Base-by-base conservation (phyloP, 2,888 invertebrate species). In the Philopedon plagiatum region DNA sequence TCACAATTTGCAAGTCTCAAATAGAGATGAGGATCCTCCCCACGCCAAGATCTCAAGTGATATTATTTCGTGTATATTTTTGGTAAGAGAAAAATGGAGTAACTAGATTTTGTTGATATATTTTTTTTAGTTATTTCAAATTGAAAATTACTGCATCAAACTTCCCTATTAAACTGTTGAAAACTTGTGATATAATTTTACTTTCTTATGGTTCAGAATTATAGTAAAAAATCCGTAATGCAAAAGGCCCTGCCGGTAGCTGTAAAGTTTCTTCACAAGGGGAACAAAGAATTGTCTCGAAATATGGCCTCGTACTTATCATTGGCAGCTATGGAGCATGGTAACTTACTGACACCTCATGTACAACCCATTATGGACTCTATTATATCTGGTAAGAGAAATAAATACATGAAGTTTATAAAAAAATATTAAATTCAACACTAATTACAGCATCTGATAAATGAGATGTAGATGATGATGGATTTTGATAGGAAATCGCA, bases 21-120 rank as follows among this genome's bases (percentile, higher is more conserved):
- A 89, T 19, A 87, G 91, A 78, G 94, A 95, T 85, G 94, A 94
- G 82, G 97, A 97, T 86, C 95, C 97, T 37, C 97, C 97, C 0
- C 97, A 98, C 89, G 96, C 97, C 54, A 98, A 98, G 87, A 97
- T 98, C 81, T 96, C 97, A 18, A 95, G 96, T 51, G 98, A 98
- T 87, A 92, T 98, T 75, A 94, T 98, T 82, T 96, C 96, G 77
- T 96, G 96, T 86, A 93, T 98, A 85, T 97, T 98, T 87, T 87
- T 96, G 89, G 97, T 96, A 85, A 87, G 90, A 83, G 18, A 11
- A 2, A 0, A 23, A n/a, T n/a, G n/a, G n/a, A n/a, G n/a, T 39
- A 29, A 3, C n/a, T 34, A 29, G 26, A 46, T n/a, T n/a, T 21
- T 64, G 13, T 29, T 29, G 18, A 13, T n/a, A n/a, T n/a, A n/a